Base-by-base conservation (phyloP, 1,140 invertebrate species). In the Drosophila suzukii region DNA sequence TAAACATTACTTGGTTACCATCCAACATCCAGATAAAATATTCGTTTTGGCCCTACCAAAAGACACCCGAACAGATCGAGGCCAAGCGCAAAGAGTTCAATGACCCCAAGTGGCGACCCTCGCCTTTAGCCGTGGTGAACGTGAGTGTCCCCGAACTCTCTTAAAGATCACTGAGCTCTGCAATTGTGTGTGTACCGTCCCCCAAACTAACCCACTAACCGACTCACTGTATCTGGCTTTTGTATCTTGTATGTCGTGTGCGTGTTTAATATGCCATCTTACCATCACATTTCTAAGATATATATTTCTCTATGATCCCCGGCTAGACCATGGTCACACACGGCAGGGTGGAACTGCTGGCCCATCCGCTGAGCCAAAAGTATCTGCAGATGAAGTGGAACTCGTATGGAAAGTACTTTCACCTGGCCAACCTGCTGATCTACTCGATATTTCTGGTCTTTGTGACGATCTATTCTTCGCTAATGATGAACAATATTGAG, bases 361-460 rank as follows among this genome's bases (percentile, higher is more conserved):
- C 96, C 36, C 96, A 97, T 93, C 96, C 96, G 2, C 90, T 97
- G 4, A 96, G 95, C 74, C 96, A 97, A 86, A 97, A 97, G 92
- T 97, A 97, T 91, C 92, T 97, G 32, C 95, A 97, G 92, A 97
- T 97, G 96, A 97, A 97, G 93, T 97, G 96, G 96, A 96, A 97
- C 89, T 95, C 96, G 0, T 97, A 97, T 89, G 96, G 96, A 58
- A 97, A 97, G 93, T 97, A 97, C 85, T 96, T 97, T 88, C 96
- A 97, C 82, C 78, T 97, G 17, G 94, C 94, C 2, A 96, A 97
- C 92, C 92, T 97, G 6, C 88, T 97, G 4, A 94, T 97, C 54
- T 97, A 97, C 91, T 94, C 94, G 51, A 93, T 97, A 54, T 97
- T 96, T 88, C 92, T 97, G 44, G 92, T 93, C n/a, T 95, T 96